Evolutionary conservation across 1,140 invertebrate genomes (phyloP), one percentile per base, ranked within the genome.

Genomic region (Meloidogyne exigua): DNA sequence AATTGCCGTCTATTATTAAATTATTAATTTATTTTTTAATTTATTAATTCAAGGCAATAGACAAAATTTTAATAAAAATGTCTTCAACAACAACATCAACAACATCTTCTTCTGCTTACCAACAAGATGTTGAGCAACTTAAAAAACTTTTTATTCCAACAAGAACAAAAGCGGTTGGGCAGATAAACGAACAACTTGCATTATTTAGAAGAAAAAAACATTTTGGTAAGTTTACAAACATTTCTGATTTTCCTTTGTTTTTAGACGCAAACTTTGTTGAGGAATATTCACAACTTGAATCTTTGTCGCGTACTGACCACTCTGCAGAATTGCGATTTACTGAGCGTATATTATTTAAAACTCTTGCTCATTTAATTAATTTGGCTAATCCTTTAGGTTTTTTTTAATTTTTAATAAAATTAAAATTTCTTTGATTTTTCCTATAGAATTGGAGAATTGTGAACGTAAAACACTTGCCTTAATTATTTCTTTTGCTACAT

Each of bases 171-270:
- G 93, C 94, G 15, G 93, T 93, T 87, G 93, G 95, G 78, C 92
- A 94, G 84, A 89, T 96, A 36, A 92, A 92, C 75, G 92, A 92
- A 83, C 93, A 94, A 85, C 89, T 97, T 32, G 91, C 91, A 63
- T 94, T 95, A 88, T 96, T 96, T 89, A 92, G 95, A 85, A 91
- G 92, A 68, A 95, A 95, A 88, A 89, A 92, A 57, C 92, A 93
- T 42, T 88, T 76, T 23, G 62, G 76, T 65, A 76, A 23, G 44
- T 57, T 57, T 5, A n/a, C n/a, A n/a, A n/a, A 57, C 13, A 57
- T 57, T 15, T 57, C 9, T n/a, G 13, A n/a, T 15, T n/a, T 7
- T n/a, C 13, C 13, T n/a, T 49, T 18, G 2, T 2, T 49, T 49
- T 49, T 18, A 57, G 49, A 57, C 7, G 5, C 49, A 11, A 57